Base-by-base conservation (phyloP, 2,113 vertebrate species). In the Proterorhinus semilunaris region DNA sequence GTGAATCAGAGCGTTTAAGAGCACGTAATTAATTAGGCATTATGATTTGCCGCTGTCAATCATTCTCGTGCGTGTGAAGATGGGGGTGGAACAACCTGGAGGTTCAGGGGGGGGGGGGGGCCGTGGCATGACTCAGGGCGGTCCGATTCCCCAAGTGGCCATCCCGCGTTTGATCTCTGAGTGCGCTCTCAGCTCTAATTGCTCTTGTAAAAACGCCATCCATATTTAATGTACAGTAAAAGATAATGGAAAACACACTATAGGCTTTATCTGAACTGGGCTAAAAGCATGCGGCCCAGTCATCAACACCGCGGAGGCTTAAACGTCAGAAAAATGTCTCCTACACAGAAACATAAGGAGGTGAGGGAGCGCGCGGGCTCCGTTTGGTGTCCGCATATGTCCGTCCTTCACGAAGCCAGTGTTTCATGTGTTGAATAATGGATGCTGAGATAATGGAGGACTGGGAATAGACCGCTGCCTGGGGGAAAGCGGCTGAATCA, bases 221-320 rank as follows among this genome's bases (percentile, higher is more conserved):
- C 87, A 92, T 91, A 90, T 90, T 92, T 93, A 88, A 93, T 91
- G 87, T 86, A 87, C 87, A 87, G 91, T 91, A 87, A 89, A 85
- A 87, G 82, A 91, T 89, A 89, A 90, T 90, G 89, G 89, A 89
- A 79, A 83, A 76, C 78, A 65, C 80, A 16, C 64, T 10, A n/a
- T 15, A 43, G 71, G n/a, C 36, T 80, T 61, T 48, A n/a, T 64
- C 64, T n/a, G 42, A 71, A 59, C 69, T 50, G 58, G 15, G 48
- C 82, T 79, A 85, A 79, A 83, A 67, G 83, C 82, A 82, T 47
- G 52, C 50, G 0, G 67, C 27, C 79, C 75, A 76, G 70, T 82
- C 66, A 76, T 68, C 7, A 36, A 36, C 27, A 65, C 2, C 10
- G 17, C 10, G 71, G 84, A 80, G 80, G 78, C 79, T 75, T 81